These are phyloP conservation scores for Poeciliopsis presidionis DNA, from an alignment of 2,797 vertebrate genomes.

Conservation along the genomic window DNA sequence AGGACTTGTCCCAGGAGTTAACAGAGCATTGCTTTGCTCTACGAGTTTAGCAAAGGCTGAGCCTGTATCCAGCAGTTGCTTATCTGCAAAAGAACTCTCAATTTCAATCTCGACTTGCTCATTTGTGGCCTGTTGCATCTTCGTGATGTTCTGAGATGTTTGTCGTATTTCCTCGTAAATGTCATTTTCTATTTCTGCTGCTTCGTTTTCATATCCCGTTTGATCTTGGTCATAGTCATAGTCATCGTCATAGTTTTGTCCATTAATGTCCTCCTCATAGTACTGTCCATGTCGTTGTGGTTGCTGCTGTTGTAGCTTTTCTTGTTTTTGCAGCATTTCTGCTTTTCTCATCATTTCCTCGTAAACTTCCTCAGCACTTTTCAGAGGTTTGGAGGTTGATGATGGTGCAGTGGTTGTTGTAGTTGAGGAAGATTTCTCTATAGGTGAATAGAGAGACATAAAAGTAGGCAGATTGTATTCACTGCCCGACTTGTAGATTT, in stretches of 20 bases:
- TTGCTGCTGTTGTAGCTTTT: conserved; percentile 82
- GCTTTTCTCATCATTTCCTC: conserved; percentile 99
- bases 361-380: conserved; percentile 97
- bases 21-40: conserved; percentile 91
- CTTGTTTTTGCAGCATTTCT: conserved; percentile 92
- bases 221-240: conserved; percentile 84
- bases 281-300: conserved; percentile 72
- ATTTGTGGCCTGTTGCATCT: conserved; percentile 82
- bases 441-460: conserved; percentile 97
- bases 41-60: conserved; percentile 91
- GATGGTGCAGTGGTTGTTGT: conserved; percentile 77
- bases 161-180: conserved; percentile 95
- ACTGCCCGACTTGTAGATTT: conserved; percentile 95
- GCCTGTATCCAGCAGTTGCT: conserved; percentile 90
- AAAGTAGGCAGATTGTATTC: conserved; percentile 98
- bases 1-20: conserved; percentile 97
- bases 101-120: conserved; percentile 82
- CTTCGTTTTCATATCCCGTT: conserved; percentile 78
- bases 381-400: conserved; percentile 89
- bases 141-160: conserved; percentile 86
- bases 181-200: conserved; percentile 79
- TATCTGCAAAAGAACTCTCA: conserved; percentile 84
- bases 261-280: conserved; percentile 80
- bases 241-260: conserved; percentile 87
- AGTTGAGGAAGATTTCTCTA: conserved; percentile 85